These are phyloP conservation scores for Pogona vitticeps DNA, from an alignment of 2,113 vertebrate genomes.

Conservation along the genomic window DNA sequence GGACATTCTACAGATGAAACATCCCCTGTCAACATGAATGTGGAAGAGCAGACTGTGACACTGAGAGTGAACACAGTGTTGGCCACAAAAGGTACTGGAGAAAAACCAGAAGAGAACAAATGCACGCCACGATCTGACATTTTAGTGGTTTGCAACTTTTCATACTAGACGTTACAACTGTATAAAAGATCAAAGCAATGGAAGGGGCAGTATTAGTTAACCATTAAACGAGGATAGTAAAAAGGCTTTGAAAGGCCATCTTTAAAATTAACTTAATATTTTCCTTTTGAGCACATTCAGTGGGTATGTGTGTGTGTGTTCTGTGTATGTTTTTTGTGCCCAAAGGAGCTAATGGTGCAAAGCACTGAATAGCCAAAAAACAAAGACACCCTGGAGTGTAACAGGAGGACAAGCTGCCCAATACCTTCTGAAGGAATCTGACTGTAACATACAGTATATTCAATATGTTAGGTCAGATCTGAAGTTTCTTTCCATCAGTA, in stretches of 20 bases:
- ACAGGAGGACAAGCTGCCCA: neutral
- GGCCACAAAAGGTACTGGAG: constrained; percentile 48
- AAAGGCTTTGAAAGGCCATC: neutral
- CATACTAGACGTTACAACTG: neutral
- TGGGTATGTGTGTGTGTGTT: neutral
- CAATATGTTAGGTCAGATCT: neutral
- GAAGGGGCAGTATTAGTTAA: neutral
- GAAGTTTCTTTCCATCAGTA: neutral
- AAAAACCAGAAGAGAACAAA: constrained; percentile 36
- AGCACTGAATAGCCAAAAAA: neutral
- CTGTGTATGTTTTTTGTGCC: neutral
- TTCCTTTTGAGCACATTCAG: neutral
- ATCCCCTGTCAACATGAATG: constrained; percentile 69
- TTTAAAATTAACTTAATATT: neutral
- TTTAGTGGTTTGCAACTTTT: neutral
- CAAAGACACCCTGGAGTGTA: neutral
- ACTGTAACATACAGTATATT: neutral
- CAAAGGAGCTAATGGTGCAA: neutral
- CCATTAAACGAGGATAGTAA: neutral
- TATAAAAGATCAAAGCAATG: constrained; percentile 28
- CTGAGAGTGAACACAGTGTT: constrained; percentile 45
- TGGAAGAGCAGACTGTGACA: constrained; percentile 59
- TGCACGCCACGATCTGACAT: constrained; percentile 23
- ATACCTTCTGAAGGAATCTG: constrained; percentile 3
- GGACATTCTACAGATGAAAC: constrained; percentile 75